These are phyloP conservation scores for Dichetophora obliterata DNA, from an alignment of 2,888 invertebrate species.

Conservation along the genomic window DNA sequence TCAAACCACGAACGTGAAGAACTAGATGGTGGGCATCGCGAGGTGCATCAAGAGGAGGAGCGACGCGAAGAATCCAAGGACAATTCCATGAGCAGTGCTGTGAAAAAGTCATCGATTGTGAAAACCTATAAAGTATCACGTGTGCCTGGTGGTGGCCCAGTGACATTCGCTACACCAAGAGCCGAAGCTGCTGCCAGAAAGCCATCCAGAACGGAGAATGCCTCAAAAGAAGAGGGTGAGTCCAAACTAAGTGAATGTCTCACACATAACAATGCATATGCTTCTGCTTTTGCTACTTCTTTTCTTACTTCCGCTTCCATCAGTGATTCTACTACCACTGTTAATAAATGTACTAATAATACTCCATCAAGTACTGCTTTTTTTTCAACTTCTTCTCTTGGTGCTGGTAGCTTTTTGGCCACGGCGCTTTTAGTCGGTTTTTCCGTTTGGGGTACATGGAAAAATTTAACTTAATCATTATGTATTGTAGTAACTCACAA, in stretches of 20 bases:
- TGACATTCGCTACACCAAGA: conserved; percentile 49
- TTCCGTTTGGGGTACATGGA: conserved; percentile 64
- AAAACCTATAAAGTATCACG: conserved; percentile 61
- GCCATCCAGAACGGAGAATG: conserved; percentile 36
- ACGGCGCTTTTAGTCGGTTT: conserved; percentile 64
- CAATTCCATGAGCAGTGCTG: conserved; percentile 61
- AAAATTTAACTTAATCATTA: conserved; percentile 53
- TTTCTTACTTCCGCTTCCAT: conserved; percentile 46
- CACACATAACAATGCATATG: conserved; percentile 38
- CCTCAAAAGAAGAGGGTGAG: conserved; percentile 71
- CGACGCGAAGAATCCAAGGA: conserved; percentile 58
- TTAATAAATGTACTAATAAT: too few species aligned
- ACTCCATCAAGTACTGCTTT: conserved; percentile 37
- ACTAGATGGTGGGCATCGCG: conserved; percentile 55
- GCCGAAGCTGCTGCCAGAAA: conserved; percentile 43
- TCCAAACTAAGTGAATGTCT: conserved; percentile 56
- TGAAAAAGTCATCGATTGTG: conserved; percentile 61
- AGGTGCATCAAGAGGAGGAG: conserved; percentile 60
- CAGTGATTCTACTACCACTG: conserved; percentile 48
- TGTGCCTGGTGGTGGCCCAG: conserved; percentile 40
- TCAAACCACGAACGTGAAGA: conserved; percentile 60
- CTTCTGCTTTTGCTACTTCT: conserved; percentile 56
- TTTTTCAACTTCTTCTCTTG: conserved; percentile 46
- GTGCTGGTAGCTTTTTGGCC: conserved; percentile 70
- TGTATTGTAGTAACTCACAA: not conserved